A percentile compares a stretch with the other conserved stretches of the same genome.
Evolutionary conservation across 1,140 invertebrate species (phyloP).

Genomic region (Propsilocerus akamusi): DNA sequence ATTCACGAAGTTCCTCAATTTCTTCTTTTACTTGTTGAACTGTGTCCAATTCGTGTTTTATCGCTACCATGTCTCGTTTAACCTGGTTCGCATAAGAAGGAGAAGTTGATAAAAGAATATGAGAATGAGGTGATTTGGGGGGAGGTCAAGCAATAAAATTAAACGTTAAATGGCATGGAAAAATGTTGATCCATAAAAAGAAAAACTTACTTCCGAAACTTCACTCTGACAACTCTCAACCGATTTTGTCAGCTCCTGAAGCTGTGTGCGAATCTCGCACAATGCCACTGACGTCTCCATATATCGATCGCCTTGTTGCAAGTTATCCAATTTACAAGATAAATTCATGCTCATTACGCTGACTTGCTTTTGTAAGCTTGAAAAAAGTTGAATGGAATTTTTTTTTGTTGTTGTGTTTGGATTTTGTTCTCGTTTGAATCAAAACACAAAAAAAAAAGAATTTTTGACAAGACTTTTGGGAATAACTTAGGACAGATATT

Average conservation of each 20-base stretch:
- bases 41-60: slow-evolving; percentile 80
- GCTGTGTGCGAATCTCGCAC: slow-evolving; percentile 74
- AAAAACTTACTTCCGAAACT: slow-evolving; percentile 45
- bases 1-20: slow-evolving; percentile 78
- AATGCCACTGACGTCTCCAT: slow-evolving; percentile 76
- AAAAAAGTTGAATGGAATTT: too few relatives aligned
- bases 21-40: slow-evolving; percentile 87
- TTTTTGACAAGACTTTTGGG: neutral
- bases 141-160: neutral
- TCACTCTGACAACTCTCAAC: slow-evolving; percentile 86
- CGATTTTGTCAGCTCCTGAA: slow-evolving; percentile 80
- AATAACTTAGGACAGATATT: neutral
- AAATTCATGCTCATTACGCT: slow-evolving; percentile 87
- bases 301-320: slow-evolving; percentile 69
- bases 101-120: neutral
- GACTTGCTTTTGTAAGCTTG: slow-evolving; percentile 86
- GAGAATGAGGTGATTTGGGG: neutral
- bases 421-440: slow-evolving; percentile 11
- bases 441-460: slow-evolving; percentile 18
- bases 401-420: slow-evolving; percentile 7
- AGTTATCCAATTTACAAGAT: slow-evolving; percentile 76
- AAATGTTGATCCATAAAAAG: neutral
- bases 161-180: neutral
- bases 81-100: slow-evolving; percentile 28
- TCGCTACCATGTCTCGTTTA: slow-evolving; percentile 82